phyloP scores from a whole-genome alignment of 2,113 vertebrate genomes.

The Sardina pilchardus region DNA sequence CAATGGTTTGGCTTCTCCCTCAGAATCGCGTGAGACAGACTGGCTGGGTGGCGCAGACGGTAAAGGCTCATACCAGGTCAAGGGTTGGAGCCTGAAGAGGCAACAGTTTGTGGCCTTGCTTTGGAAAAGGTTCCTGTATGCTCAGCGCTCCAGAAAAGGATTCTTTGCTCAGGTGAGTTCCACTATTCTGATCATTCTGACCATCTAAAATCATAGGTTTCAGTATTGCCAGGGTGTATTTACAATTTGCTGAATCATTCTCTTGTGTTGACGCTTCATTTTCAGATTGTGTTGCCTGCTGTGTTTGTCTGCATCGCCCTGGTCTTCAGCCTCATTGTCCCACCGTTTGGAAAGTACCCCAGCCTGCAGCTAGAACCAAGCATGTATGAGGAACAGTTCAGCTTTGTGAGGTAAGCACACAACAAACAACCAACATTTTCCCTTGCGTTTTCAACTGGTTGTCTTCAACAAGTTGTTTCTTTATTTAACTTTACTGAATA shows the following conservation, averaged over 20 bases:
- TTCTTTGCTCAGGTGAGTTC: constrained; percentile 91
- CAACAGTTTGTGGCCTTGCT: constrained; percentile 96
- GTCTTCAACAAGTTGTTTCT: background rate
- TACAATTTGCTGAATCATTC: background rate
- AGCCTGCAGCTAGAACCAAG: constrained; percentile 87
- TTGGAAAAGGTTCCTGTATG: constrained; percentile 95
- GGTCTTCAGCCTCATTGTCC: constrained; percentile 94
- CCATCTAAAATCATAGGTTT: background rate
- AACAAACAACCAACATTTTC: background rate
- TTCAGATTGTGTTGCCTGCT: constrained; percentile 93
- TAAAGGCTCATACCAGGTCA: constrained; percentile 93
- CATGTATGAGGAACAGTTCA: constrained; percentile 96
- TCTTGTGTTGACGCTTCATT: constrained; percentile 17
- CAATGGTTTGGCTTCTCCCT: constrained; percentile 18
- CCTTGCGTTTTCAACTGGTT: background rate
- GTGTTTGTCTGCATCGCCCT: constrained; percentile 97
- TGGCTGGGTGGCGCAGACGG: constrained; percentile 90
- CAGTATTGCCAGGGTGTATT: background rate
- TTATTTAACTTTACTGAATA: background rate
- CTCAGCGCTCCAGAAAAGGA: constrained; percentile 90
- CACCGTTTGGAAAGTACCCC: constrained; percentile 95
- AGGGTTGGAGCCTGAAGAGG: constrained; percentile 92
- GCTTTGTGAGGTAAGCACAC: constrained; percentile 84
- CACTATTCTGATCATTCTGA: background rate
- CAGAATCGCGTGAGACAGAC: constrained; percentile 96